Evolutionary conservation across 2,113 vertebrate genomes (phyloP), one percentile per base, ranked within the genome.

Genomic region (Trogon surrucura): DNA sequence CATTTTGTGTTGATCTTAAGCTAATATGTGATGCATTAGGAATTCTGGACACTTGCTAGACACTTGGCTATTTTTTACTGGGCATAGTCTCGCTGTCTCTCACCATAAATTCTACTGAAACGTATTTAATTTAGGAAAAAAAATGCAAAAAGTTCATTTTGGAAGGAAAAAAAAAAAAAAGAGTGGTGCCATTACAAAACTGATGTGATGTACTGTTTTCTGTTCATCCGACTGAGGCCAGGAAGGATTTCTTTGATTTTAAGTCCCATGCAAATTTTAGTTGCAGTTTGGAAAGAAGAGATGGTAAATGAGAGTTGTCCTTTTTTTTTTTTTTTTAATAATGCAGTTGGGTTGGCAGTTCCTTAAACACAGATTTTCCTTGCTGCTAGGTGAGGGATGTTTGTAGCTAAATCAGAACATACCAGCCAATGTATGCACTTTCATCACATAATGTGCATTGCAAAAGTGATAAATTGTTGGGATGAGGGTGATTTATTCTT

Each of bases 381-480:
- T 60, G 51, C 47, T 71, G 12, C 44, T n/a, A 13, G 17, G 9
- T 25, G 66, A 60, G 36, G 38, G 41, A 12, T 30, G 6, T 36
- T n/a, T 34, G 65, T 29, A 48, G 22, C n/a, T 61, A 17, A 19
- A 47, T 62, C n/a, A 36, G 32, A 58, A 58, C 7, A 17, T n/a
- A 9, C 10, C 27, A 18, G 18, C 41, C 32, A 57, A 6, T 16
- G 45, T 29, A 51, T 4, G 1, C 0, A 0, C 13, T 74, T 73
- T 27, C 1, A 2, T 29, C 30, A 32, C 22, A 21, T 61, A 72
- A n/a, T 9, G 17, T 23, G 0, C 16, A 14, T 80, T 57, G 13
- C 47, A 32, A 6, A 50, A 66, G n/a, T 8, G 8, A 9, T 9
- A 11, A 45, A 18, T 60, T 27, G 9, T 30, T 47, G 61, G 22